phyloP scores from a whole-genome alignment of 2,888 invertebrate genomes.

The Saturnia japonica region DNA sequence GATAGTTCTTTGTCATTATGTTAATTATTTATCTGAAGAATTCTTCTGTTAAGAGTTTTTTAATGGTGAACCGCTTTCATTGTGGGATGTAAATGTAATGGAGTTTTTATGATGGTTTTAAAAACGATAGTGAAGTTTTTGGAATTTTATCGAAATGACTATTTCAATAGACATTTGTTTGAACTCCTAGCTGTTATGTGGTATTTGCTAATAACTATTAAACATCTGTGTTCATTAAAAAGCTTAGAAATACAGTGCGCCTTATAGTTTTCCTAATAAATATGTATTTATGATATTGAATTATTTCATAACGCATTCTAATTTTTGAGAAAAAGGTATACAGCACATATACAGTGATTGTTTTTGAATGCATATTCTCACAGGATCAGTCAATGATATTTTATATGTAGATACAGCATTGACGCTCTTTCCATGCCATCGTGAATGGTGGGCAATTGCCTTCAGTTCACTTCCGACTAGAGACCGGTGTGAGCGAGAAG shows the following conservation, averaged over 20 bases:
- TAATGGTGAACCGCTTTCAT: constrained; percentile 29
- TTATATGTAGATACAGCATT: too few relatives aligned
- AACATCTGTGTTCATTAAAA: neutral
- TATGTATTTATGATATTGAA: neutral
- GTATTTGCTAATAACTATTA: neutral
- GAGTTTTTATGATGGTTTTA: constrained; percentile 17
- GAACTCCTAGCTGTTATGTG: neutral
- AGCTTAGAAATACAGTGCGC: neutral
- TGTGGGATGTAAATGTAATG: constrained; percentile 10
- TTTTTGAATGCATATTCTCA: too few relatives aligned
- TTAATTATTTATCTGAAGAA: constrained; percentile 25
- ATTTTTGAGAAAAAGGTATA: neutral
- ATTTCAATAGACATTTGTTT: constrained; percentile 3
- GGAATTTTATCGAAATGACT: constrained; percentile 22
- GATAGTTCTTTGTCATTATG: constrained; percentile 25
- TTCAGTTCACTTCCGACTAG: too few relatives aligned
- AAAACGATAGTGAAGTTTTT: constrained; percentile 27
- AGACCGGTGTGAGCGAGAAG: too few relatives aligned
- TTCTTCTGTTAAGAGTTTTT: constrained; percentile 32
- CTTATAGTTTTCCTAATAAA: neutral
- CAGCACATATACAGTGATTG: too few relatives aligned
- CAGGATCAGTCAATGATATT: too few relatives aligned
- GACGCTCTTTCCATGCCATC: too few relatives aligned
- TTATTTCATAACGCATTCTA: neutral
- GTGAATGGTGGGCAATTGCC: too few relatives aligned